phyloP scores from a whole-genome alignment of 2,113 vertebrate genomes.

The Tragulus kanchil region DNA sequence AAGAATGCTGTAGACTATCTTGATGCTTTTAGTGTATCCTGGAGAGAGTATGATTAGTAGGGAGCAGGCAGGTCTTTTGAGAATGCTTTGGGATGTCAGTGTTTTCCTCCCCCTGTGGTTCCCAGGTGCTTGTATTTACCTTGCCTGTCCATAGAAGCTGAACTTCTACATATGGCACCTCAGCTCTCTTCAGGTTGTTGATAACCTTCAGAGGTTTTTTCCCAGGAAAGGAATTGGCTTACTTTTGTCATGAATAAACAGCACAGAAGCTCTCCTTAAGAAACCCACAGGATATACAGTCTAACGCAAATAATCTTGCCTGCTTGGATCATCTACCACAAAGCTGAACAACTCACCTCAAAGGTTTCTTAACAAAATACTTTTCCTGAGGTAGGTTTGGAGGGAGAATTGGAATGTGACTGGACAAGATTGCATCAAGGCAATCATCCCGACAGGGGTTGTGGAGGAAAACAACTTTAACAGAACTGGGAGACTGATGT shows the following conservation, averaged over 20 bases:
- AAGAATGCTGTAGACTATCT: not conserved
- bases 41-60: not conserved
- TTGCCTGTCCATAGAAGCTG: not conserved
- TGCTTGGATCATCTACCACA: constrained; percentile 23
- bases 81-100: too few species aligned
- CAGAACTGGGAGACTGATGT: constrained; percentile 43
- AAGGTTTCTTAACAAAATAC: constrained; percentile 45
- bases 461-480: not conserved
- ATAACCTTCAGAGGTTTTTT: not conserved
- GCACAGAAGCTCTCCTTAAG: not conserved
- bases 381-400: not conserved
- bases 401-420: constrained; percentile 11
- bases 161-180: not conserved
- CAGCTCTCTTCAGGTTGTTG: not conserved
- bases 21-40: not conserved
- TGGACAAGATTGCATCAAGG: not conserved
- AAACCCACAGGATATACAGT: not conserved
- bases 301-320: constrained; percentile 36
- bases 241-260: not conserved
- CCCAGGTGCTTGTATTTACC: not conserved
- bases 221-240: constrained; percentile 7
- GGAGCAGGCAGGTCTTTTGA: not conserved
- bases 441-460: not conserved
- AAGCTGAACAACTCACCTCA: not conserved
- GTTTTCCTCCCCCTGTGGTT: not conserved